phyloP scores from a whole-genome alignment of 2,888 invertebrate species.

The Peribatodes rhomboidaria region DNA sequence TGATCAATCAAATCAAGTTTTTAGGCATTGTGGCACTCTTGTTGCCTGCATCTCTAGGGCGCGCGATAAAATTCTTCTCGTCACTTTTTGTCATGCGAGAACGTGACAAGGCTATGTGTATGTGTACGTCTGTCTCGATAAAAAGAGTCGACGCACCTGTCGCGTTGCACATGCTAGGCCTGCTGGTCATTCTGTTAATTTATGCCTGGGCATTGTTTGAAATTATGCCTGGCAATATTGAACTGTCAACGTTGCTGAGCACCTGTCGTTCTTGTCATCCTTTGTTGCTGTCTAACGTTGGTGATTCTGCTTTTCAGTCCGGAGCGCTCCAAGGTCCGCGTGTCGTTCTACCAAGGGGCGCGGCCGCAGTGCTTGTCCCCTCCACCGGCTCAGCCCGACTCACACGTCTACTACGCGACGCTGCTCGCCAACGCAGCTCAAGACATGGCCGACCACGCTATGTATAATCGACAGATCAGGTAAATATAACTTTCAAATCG shows the following conservation, averaged over 20 bases:
- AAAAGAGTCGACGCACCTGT: too few relatives aligned
- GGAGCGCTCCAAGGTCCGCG: constrained; percentile 93
- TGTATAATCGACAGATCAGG: constrained; percentile 90
- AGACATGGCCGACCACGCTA: constrained; percentile 78
- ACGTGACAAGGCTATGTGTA: too few relatives aligned
- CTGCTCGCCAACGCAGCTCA: constrained; percentile 79
- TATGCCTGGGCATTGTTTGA: too few relatives aligned
- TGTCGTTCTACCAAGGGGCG: constrained; percentile 94
- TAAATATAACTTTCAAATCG: constrained; percentile 54
- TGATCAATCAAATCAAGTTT: too few relatives aligned
- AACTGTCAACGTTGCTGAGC: background rate
- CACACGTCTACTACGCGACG: constrained; percentile 75
- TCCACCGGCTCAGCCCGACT: constrained; percentile 82
- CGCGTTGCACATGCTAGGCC: too few relatives aligned
- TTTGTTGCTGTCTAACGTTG: background rate
- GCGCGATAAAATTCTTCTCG: too few relatives aligned
- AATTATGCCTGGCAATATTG: too few relatives aligned
- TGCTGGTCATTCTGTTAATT: too few relatives aligned
- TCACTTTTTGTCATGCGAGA: too few relatives aligned
- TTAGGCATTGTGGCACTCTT: too few relatives aligned
- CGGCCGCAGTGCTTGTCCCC: constrained; percentile 90
- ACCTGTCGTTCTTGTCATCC: background rate
- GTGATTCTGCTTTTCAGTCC: constrained; percentile 84
- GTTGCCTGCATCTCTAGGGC: too few relatives aligned
- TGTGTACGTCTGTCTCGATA: too few relatives aligned